Percentiles rank a stretch among this genome's conserved stretches.
Conservation (phyloP, 2,888 invertebrate genomes). For the Ceraclea dissimilis region DNA sequence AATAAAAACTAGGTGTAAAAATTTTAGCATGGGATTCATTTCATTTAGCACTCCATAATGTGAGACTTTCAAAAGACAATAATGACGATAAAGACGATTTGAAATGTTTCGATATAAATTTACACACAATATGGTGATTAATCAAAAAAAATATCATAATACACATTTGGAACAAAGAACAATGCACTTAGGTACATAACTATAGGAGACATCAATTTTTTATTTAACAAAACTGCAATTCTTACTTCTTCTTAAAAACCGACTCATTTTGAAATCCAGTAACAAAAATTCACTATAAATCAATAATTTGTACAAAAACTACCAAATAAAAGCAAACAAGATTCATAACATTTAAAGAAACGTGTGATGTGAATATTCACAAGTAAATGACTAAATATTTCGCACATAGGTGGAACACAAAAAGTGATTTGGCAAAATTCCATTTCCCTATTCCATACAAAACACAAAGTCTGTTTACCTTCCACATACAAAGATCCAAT, state of each 20-base stretch:
- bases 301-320: not conserved
- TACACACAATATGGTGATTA: too few relatives aligned
- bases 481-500: not conserved
- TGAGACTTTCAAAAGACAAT: too few relatives aligned
- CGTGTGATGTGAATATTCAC: not conserved
- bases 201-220: too few relatives aligned
- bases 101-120: too few relatives aligned
- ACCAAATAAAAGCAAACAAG: not conserved
- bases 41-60: too few relatives aligned
- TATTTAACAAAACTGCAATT: too few relatives aligned
- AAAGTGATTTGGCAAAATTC: conserved; percentile 1
- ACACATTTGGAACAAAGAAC: too few relatives aligned
- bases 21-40: too few relatives aligned
- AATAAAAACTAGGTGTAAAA: not conserved
- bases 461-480: not conserved
- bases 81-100: too few relatives aligned
- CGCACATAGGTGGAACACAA: not conserved
- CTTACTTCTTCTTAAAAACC: not conserved
- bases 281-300: not conserved
- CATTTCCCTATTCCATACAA: not conserved
- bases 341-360: not conserved
- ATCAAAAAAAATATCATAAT: too few relatives aligned
- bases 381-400: not conserved
- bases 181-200: too few relatives aligned
- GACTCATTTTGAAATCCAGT: not conserved